Base-by-base conservation (phyloP, 2,113 vertebrate genomes). In the Heteronetta atricapilla region DNA sequence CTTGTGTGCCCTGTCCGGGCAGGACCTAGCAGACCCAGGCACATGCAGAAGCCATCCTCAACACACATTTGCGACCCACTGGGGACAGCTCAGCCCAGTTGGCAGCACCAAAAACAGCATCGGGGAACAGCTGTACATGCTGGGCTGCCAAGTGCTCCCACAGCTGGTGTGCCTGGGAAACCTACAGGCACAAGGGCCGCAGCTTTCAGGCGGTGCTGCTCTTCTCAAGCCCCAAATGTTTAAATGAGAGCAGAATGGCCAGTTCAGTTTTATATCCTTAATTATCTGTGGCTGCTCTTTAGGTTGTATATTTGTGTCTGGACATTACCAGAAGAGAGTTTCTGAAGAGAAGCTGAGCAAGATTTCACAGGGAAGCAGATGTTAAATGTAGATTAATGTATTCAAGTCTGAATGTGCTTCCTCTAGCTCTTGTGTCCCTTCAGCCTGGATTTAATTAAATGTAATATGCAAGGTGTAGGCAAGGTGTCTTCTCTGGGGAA, bases 131-230 rank as follows among this genome's bases (percentile, higher is more conserved):
- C 81, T 95, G 95, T 50, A 69, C 42, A 48, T 19, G 18, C 48
- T 23, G n/a, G 52, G 64, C 79, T 95, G 90, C 82, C 92, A 83
- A 83, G 46, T 1, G 3, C 58, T 10, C 0, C 0, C 2, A 0
- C 73, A 95, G 92, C 80, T 95, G 88, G 62, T 56, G 67, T 46
- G 36, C 33, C 40, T 60, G 18, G 53, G 50, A 78, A 92, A 89
- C 60, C 82, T 48, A 44, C 67, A 20, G 33, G 22, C 11, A 0
- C 0, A 6, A 83, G 42, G 79, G 38, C 42, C 1, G 20, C 23
- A 3, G 21, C 33, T 76, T 44, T 42, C 42, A 86, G 20, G 60
- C 33, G 1, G 11, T 44, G 42, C 70, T 68, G 74, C n/a, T 79
- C 70, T 68, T 42, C 66, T 82, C 50, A 13, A 44, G 28, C 62